These are phyloP conservation scores for Leptoteleia sp. DNA, from an alignment of 1,140 invertebrate species.

Conservation along the genomic window DNA sequence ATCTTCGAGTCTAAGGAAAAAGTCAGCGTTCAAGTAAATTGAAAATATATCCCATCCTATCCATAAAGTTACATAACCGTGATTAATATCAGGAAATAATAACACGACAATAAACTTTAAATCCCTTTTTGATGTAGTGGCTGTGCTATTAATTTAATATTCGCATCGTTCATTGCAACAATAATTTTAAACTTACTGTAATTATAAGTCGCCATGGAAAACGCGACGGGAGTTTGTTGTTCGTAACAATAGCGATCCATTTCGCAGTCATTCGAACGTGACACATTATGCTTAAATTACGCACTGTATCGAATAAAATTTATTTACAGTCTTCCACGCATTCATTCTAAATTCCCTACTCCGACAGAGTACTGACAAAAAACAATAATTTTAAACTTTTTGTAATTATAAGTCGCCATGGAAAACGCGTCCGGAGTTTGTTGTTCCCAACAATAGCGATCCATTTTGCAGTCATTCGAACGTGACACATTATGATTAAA, in stretches of 20 bases:
- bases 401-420: slow-evolving; percentile 34
- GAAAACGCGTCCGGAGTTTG: slow-evolving; percentile 22
- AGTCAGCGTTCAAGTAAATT: too few relatives aligned
- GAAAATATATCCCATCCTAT: too few relatives aligned
- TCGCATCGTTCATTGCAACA: slow-evolving; percentile 24
- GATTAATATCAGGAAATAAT: too few relatives aligned
- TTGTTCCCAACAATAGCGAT: slow-evolving; percentile 24
- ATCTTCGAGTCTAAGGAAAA: too few relatives aligned
- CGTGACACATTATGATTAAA: slow-evolving; percentile 8
- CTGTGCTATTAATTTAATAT: too few relatives aligned
- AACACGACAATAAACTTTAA: too few relatives aligned
- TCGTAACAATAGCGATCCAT: slow-evolving; percentile 21
- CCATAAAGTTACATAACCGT: too few relatives aligned
- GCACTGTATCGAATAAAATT: slow-evolving; percentile 14
- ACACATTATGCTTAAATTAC: slow-evolving; percentile 5
- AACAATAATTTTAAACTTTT: slow-evolving; percentile 27
- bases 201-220: slow-evolving; percentile 37
- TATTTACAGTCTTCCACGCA: neutral
- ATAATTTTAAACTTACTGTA: slow-evolving; percentile 29
- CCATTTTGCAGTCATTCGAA: slow-evolving; percentile 4
- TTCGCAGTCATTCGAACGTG: slow-evolving; percentile 4
- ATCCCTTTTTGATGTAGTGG: too few relatives aligned
- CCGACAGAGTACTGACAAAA: too few relatives aligned
- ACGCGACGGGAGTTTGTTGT: slow-evolving; percentile 25
- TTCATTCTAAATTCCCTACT: neutral